These are phyloP conservation scores for Cygnus olor DNA, from an alignment of 2,797 vertebrate species.

Conservation along the genomic window DNA sequence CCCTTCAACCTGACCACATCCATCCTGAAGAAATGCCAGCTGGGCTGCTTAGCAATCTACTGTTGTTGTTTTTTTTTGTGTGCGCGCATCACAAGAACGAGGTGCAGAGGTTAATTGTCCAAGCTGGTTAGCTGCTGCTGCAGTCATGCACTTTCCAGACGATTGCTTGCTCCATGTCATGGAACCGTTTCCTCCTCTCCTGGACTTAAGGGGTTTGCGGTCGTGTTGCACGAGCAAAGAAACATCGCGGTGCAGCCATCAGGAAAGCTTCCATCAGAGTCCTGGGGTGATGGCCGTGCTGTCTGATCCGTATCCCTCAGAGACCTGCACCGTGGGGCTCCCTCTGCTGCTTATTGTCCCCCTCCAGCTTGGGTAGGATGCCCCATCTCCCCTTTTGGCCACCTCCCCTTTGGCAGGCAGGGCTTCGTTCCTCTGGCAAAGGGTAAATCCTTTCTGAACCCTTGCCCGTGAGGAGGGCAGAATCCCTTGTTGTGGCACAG, in stretches of 20 bases:
- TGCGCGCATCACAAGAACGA: neutral
- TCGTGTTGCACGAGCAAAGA: neutral
- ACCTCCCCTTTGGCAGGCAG: neutral
- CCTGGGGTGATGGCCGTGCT: accelerated
- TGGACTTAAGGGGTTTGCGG: neutral
- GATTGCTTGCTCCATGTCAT: neutral
- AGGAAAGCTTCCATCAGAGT: neutral
- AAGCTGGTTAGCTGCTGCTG: neutral
- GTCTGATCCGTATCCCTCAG: accelerated
- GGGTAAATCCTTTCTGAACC: neutral
- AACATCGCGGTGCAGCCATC: neutral
- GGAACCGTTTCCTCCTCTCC: neutral
- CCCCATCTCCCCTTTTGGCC: neutral
- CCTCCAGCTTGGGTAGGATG: neutral
- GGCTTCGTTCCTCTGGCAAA: neutral
- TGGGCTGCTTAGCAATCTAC: neutral
- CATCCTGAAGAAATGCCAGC: neutral
- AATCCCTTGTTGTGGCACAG: neutral
- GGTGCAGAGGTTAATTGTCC: slow-evolving; percentile 17
- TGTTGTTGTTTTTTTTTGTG: neutral
- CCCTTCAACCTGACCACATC: neutral
- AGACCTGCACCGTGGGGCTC: neutral
- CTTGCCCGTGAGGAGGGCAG: neutral
- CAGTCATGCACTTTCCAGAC: neutral
- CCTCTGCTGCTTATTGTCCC: neutral